Evolutionary conservation across 2,797 vertebrate species (phyloP), one percentile per base, ranked within the genome.

Genomic region (Coluber constrictor): DNA sequence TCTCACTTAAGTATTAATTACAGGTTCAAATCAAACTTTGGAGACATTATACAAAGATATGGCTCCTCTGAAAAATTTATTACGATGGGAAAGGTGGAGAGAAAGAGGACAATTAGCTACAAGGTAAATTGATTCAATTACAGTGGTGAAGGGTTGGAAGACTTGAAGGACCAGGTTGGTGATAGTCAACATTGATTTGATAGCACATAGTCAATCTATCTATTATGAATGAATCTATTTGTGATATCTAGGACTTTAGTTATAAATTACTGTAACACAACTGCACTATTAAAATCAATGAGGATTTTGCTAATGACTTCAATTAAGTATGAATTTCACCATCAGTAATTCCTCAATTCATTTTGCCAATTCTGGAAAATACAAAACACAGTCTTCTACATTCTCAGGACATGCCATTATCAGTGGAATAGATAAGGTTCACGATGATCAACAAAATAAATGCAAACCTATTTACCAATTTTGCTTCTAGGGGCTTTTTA

Each of bases 191-290:
- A 25, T 25, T 83, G 74, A 83, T 25, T 47, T 83, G 74, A 23
- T 43, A 43, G 37, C 74, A 79, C 70, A 43, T 23, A 79, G 1
- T 43, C 37, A 83, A 83, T 47, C 10, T 47, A 83, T 83, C 37
- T 83, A 83, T 47, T 86, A 66, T 66, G 74, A 94, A 86, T 93
- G 60, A 90, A 92, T 88, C 90, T 93, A 90, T 90, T 88, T 66
- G 60, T 92, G 59, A 66, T 90, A 83, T 66, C 29, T 16, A 89
- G 16, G 4, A n/a, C 37, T 91, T 66, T 88, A 61, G 54, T 63
- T 93, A 93, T 56, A 15, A 79, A 89, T 91, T 63, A 89, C 83
- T 51, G 29, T 8, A 88, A 47, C 43, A 61, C 47, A 61, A 32
- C 47, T 87, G 74, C 60, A 37, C 29, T 51, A 91, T 90, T 90